Evolutionary conservation across 2,113 vertebrate species (phyloP).

Genomic region (Vanacampus margaritifer): DNA sequence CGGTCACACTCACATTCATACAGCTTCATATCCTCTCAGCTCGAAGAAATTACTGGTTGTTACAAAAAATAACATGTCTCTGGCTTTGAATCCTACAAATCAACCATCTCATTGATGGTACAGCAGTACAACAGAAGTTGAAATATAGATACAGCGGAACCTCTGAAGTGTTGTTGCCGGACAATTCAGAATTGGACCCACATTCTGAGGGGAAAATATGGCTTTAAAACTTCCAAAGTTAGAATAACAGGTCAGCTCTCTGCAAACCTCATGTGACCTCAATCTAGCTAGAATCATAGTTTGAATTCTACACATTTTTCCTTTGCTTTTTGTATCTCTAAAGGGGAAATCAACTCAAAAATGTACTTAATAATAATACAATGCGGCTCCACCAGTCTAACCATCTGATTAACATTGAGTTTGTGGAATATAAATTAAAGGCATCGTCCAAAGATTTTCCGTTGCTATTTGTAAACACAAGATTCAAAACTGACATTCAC

Average conservation of each 20-base stretch:
- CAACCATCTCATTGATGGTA: slow-evolving; percentile 3
- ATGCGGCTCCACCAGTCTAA: too few species aligned
- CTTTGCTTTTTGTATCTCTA: not conserved
- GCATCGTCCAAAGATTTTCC: too few species aligned
- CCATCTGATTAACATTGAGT: too few species aligned
- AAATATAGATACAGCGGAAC: slow-evolving; percentile 9
- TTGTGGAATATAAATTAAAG: too few species aligned
- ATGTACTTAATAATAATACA: too few species aligned
- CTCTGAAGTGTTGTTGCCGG: not conserved
- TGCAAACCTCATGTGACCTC: not conserved
- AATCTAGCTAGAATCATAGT: not conserved
- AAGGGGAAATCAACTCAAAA: too few species aligned
- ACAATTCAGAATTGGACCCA: not conserved
- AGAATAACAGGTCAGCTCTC: not conserved
- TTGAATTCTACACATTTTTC: not conserved
- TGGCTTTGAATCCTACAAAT: slow-evolving; percentile 14
- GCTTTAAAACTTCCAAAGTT: not conserved
- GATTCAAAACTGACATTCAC: too few species aligned
- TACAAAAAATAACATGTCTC: slow-evolving; percentile 26
- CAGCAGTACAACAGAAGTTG: slow-evolving; percentile 4
- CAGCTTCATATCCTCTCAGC: slow-evolving; percentile 20
- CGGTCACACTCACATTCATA: slow-evolving; percentile 36
- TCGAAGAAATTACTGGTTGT: slow-evolving; percentile 16
- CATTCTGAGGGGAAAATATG: not conserved
- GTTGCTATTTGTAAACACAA: too few species aligned